These are phyloP conservation scores for Triops cancriformis DNA, from an alignment of 1,140 invertebrate species.

Conservation along the genomic window DNA sequence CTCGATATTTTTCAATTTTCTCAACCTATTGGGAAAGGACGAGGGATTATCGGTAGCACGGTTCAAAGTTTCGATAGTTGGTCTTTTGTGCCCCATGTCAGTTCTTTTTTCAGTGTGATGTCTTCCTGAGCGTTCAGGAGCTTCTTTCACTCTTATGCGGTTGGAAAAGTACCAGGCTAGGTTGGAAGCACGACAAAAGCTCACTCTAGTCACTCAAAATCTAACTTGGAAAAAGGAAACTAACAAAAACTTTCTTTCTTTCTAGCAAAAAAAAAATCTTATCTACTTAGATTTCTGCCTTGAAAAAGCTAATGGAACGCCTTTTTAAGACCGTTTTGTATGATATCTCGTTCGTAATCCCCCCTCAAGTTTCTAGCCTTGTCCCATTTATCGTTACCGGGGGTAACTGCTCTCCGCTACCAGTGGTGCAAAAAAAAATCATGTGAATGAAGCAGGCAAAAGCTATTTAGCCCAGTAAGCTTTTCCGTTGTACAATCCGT, in stretches of 20 bases:
- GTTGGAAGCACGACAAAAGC: not conserved
- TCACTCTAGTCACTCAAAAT: not conserved
- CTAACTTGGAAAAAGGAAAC: not conserved
- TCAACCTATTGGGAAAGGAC: not conserved
- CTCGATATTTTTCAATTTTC: not conserved
- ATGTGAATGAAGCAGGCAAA: not conserved
- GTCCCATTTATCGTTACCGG: not conserved
- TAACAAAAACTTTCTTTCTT: not conserved
- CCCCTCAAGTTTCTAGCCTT: not conserved
- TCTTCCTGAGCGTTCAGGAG: conserved; percentile 8
- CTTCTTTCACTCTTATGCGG: not conserved
- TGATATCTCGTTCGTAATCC: not conserved
- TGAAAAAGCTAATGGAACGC: conserved; percentile 13
- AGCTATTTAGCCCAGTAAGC: not conserved
- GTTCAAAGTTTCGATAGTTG: conserved; percentile 10
- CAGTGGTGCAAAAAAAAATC: not conserved
- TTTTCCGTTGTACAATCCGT: conserved; percentile 5
- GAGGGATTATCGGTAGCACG: not conserved
- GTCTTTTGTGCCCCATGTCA: not conserved
- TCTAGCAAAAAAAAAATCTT: not conserved
- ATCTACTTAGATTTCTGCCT: conserved; percentile 14
- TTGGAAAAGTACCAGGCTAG: not conserved
- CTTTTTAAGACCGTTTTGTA: not conserved
- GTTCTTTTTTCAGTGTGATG: conserved; percentile 13
- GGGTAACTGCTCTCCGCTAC: not conserved